Conservation (phyloP, 1,140 invertebrate genomes). For the Apis dorsata region DNA sequence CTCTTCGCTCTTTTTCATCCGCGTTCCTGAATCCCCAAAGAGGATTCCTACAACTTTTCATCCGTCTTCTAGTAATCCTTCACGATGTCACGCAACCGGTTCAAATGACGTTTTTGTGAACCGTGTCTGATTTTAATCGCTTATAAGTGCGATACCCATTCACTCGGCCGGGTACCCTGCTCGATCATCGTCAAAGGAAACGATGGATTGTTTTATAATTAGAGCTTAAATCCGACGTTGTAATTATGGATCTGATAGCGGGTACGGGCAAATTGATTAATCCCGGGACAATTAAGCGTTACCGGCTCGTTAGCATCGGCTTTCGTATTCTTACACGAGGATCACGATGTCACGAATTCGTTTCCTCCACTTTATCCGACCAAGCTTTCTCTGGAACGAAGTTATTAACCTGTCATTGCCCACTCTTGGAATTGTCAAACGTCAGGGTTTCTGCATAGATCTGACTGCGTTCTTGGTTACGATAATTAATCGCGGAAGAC, state of each 20-base stretch:
- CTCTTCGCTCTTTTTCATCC: too few relatives aligned
- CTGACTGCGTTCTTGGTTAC: constrained; percentile 2
- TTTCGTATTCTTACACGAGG: background rate
- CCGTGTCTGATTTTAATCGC: constrained; percentile 18
- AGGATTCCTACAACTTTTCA: background rate
- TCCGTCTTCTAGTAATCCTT: background rate
- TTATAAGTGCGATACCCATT: constrained; percentile 8
- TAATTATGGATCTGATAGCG: constrained; percentile 51
- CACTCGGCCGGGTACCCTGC: background rate
- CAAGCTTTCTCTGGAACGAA: constrained; percentile 40
- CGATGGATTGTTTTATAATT: constrained; percentile 59
- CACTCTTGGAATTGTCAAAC: constrained; percentile 52
- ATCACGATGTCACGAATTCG: constrained; percentile 43
- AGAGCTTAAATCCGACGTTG: constrained; percentile 36
- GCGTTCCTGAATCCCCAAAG: constrained; percentile 9
- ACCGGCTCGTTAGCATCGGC: constrained; percentile 36
- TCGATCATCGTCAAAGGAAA: constrained; percentile 24
- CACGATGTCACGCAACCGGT: background rate
- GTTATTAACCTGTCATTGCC: constrained; percentile 59
- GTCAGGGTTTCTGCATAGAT: constrained; percentile 30
- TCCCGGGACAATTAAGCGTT: constrained; percentile 48
- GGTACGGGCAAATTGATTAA: constrained; percentile 58
- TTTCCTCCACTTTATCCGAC: constrained; percentile 15
- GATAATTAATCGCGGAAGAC: background rate
- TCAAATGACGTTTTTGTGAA: constrained; percentile 6